Conservation (phyloP, 2,113 vertebrate genomes). For the Dasyornis broadbenti region DNA sequence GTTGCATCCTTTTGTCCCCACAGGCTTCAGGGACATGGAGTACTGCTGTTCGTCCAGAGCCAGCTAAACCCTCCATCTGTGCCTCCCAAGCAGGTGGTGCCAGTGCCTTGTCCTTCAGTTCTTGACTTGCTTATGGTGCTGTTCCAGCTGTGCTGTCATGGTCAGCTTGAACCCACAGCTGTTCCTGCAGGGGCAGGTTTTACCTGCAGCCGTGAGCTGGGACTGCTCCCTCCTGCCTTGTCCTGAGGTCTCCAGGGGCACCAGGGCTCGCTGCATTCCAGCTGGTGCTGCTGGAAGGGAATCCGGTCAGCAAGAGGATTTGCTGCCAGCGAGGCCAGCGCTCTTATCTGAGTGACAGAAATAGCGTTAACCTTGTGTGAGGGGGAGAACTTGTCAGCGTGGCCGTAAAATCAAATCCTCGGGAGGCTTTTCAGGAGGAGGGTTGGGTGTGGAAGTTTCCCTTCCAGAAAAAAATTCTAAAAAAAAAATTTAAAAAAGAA, state of each 20-base stretch:
- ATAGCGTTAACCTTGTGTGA: background rate
- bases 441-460: background rate
- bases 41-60: background rate
- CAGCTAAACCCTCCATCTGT: background rate
- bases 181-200: background rate
- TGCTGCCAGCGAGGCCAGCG: background rate
- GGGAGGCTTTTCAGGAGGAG: background rate
- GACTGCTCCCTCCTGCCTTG: background rate
- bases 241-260: fast-evolving
- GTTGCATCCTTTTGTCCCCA: background rate
- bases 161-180: fast-evolving
- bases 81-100: background rate
- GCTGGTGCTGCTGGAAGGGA: background rate
- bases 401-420: background rate
- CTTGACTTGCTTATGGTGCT: background rate
- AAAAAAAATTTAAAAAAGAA: too few relatives aligned
- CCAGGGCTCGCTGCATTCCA: fast-evolving
- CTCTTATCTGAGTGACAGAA: background rate
- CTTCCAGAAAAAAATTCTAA: background rate
- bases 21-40: background rate
- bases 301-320: background rate
- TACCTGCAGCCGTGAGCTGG: fast-evolving
- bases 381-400: background rate
- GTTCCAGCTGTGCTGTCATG: background rate
- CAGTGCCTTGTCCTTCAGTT: background rate